Evolutionary conservation across 1,140 invertebrate species (phyloP).

Genomic region (Leucophenga varia): DNA sequence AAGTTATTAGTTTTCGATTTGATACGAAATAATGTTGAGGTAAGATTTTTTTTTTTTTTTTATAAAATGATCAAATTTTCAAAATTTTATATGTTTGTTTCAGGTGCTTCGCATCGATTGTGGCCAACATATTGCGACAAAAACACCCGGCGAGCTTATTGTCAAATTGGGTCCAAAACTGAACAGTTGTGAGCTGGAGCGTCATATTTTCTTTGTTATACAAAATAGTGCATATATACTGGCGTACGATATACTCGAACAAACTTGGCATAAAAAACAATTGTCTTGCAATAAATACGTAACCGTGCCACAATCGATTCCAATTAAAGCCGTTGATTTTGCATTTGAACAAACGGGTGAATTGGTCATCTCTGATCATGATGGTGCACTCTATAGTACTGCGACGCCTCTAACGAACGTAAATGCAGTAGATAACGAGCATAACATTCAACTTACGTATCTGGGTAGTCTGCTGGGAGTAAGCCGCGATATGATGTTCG

Average conservation of each 20-base stretch:
- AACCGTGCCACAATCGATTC: conserved; percentile 31
- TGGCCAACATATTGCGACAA: conserved; percentile 21
- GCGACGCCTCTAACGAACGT: not conserved
- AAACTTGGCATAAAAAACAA: conserved; percentile 30
- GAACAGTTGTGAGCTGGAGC: conserved; percentile 31
- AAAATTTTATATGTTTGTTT: not conserved
- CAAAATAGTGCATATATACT: conserved; percentile 26
- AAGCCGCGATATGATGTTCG: conserved; percentile 36
- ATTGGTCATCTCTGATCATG: conserved; percentile 32
- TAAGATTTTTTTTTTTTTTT: too few species aligned
- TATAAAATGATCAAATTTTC: too few species aligned
- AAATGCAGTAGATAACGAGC: not conserved
- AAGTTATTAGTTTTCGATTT: conserved; percentile 48
- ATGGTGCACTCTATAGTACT: conserved; percentile 37
- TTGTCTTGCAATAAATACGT: conserved; percentile 37
- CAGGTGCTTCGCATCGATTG: conserved; percentile 44
- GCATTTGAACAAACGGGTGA: conserved; percentile 30
- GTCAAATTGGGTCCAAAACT: conserved; percentile 38
- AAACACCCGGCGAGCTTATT: conserved; percentile 21
- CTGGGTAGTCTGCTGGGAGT: conserved; percentile 40
- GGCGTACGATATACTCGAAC: conserved; percentile 48
- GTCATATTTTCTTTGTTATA: conserved; percentile 40
- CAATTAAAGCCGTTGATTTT: conserved; percentile 40
- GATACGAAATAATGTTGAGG: conserved; percentile 37
- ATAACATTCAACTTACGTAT: conserved; percentile 23